Percentiles rank a stretch among this genome's conserved stretches.
Evolutionary conservation across 23 tunicate species (phyloP).

Genomic region (Trididemnum clinides): DNA sequence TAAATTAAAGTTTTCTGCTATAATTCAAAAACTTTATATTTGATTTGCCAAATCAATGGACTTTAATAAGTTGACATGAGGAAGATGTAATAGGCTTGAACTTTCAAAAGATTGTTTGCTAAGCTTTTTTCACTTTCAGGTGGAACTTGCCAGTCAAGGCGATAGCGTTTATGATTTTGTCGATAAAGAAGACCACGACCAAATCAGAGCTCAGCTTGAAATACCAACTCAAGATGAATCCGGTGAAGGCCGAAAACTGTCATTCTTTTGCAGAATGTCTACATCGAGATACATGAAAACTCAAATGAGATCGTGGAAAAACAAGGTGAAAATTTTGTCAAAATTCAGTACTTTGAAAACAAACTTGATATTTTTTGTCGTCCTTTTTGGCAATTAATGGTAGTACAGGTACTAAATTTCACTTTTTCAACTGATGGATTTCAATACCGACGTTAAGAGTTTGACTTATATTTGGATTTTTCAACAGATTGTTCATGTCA

Average conservation of each 20-base stretch:
- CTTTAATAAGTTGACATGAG: background rate
- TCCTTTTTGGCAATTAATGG: no score
- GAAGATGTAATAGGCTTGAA: no score
- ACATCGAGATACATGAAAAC: conserved; percentile 98
- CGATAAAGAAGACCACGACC: conserved; percentile 97
- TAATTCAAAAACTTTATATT: background rate
- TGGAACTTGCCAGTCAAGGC: conserved; percentile 98
- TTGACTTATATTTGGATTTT: no score
- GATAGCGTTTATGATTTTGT: conserved; percentile 94
- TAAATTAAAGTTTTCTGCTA: background rate
- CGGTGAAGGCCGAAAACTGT: conserved; percentile 70
- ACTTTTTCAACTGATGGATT: no score
- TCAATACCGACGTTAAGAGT: no score
- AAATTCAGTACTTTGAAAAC: no score
- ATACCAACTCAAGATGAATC: conserved; percentile 75
- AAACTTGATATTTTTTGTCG: no score
- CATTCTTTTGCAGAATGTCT: conserved; percentile 95
- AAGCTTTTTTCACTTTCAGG: conserved; percentile 49
- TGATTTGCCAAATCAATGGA: background rate
- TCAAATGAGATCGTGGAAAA: conserved; percentile 97
- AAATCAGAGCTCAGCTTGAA: conserved; percentile 86
- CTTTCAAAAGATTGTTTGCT: no score
- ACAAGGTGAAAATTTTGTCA: conserved; percentile 68
- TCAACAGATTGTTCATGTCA: conserved; percentile 93
- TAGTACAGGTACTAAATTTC: no score